Evolutionary conservation across 1,140 invertebrate genomes (phyloP).

Genomic region (Neodiprion lecontei): DNA sequence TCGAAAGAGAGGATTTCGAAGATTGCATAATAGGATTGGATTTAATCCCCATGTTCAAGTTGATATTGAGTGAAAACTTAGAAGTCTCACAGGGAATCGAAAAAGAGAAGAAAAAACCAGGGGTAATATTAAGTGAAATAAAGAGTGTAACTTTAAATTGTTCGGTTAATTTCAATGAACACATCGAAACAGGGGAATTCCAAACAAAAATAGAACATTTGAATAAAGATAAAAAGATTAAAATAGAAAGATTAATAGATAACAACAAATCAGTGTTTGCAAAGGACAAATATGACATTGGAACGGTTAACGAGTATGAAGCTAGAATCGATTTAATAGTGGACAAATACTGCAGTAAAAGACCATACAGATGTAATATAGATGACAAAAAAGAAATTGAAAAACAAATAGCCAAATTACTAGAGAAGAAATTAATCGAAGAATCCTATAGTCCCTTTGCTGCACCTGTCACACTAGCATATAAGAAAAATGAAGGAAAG

Average conservation of each 20-base stretch:
- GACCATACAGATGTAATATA: constrained; percentile 38
- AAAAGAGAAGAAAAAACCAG: constrained; percentile 17
- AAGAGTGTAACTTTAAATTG: not conserved
- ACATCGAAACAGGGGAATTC: constrained; percentile 26
- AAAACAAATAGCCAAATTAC: constrained; percentile 37
- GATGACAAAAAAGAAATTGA: constrained; percentile 43
- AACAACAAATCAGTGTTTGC: constrained; percentile 36
- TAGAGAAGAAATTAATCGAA: constrained; percentile 37
- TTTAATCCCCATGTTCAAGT: constrained; percentile 22
- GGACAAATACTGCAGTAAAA: constrained; percentile 39
- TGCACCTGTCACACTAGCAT: constrained; percentile 39
- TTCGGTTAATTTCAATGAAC: constrained; percentile 22
- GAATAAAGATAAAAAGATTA: constrained; percentile 34
- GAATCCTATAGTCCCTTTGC: constrained; percentile 41
- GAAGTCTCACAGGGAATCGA: constrained; percentile 8
- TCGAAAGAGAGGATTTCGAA: constrained; percentile 22
- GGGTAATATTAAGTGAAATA: no score
- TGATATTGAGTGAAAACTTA: constrained; percentile 30
- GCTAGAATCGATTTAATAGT: constrained; percentile 37
- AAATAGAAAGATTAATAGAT: constrained; percentile 35
- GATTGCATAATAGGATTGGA: constrained; percentile 27
- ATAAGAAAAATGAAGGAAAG: constrained; percentile 41
- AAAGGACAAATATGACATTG: constrained; percentile 36
- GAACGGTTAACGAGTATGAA: constrained; percentile 35
- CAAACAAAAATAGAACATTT: constrained; percentile 35